Evolutionary conservation across 2,113 vertebrate genomes (phyloP), one percentile per base, ranked within the genome.

Genomic region (Glaucidium brasilianum): DNA sequence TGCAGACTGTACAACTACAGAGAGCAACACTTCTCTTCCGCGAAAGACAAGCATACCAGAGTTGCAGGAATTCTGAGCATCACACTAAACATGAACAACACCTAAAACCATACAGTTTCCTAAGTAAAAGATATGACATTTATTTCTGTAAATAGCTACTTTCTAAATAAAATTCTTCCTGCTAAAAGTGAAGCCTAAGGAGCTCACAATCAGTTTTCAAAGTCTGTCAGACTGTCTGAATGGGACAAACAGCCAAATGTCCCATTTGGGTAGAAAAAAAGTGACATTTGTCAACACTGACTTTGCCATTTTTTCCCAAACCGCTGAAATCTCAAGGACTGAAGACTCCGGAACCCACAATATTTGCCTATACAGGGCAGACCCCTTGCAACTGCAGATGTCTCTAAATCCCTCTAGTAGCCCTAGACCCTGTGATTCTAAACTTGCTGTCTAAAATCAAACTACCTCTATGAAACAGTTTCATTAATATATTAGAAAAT

Each of bases 231-330:
- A 14, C 43, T 72, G 10, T 27, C 11, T 60, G 21, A 90, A 68
- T 6, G 27, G 34, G 52, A 49, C 66, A 73, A 91, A 37, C 23
- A 75, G 39, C 8, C 56, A 32, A 35, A 53, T 3, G 13, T n/a
- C 32, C 60, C n/a, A n/a, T n/a, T n/a, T n/a, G 17, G 2, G 5
- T 5, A 55, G 27, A 22, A 68, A 49, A 67, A 82, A 52, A 5
- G 0, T 1, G 3, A 27, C 0, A 0, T 10, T 50, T 80, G 32
- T 29, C 63, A 80, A 69, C 39, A 58, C 0, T 41, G 67, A 41
- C 39, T 62, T 29, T 14, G n/a, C 50, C 73, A 29, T 63, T 71
- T 63, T 71, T 45, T 59, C 56, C 32, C 50, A 73, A 85, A 83
- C n/a, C 59, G 41, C 67, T 76, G 41, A 78, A 77, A 86, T 41